These are phyloP conservation scores for Xestia ashworthii DNA, from an alignment of 2,888 invertebrate genomes.

Conservation along the genomic window DNA sequence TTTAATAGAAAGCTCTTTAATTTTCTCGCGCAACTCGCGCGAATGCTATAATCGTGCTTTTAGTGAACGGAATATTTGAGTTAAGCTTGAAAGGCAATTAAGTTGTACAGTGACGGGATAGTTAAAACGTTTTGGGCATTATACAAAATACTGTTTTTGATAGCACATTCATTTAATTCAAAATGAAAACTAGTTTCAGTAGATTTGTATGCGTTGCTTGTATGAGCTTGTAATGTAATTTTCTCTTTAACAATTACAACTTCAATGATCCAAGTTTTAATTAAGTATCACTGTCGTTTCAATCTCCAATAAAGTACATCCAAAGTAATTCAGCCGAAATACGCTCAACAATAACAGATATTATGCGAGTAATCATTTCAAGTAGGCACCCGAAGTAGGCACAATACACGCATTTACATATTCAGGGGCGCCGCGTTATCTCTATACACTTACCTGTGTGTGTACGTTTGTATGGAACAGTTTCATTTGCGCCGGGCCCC, in stretches of 20 bases:
- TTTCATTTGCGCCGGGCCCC: slow-evolving; percentile 71
- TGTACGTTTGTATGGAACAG: slow-evolving; percentile 55
- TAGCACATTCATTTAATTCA: background rate
- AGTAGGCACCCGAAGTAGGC: slow-evolving; percentile 37
- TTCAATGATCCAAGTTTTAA: slow-evolving; percentile 12
- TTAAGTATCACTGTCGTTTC: slow-evolving; percentile 7
- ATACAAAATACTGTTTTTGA: slow-evolving; percentile 11
- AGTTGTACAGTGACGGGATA: slow-evolving; percentile 8
- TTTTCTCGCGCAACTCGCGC: slow-evolving; percentile 18
- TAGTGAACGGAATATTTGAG: slow-evolving; percentile 16
- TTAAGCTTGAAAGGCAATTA: slow-evolving; percentile 37
- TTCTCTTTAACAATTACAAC: slow-evolving; percentile 2
- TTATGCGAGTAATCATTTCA: slow-evolving; percentile 59
- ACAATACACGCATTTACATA: slow-evolving; percentile 60
- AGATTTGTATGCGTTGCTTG: background rate
- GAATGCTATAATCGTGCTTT: slow-evolving; percentile 30
- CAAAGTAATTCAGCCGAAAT: slow-evolving; percentile 32
- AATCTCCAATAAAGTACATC: slow-evolving; percentile 31
- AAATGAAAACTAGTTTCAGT: background rate
- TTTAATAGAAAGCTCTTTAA: slow-evolving; percentile 49
- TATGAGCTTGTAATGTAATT: background rate
- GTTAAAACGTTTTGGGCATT: slow-evolving; percentile 13
- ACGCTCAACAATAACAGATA: slow-evolving; percentile 48
- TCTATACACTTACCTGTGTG: slow-evolving; percentile 48
- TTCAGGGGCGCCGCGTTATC: slow-evolving; percentile 43